These are phyloP conservation scores for Amblyraja radiata DNA, from an alignment of 2,797 vertebrate species.

Conservation along the genomic window DNA sequence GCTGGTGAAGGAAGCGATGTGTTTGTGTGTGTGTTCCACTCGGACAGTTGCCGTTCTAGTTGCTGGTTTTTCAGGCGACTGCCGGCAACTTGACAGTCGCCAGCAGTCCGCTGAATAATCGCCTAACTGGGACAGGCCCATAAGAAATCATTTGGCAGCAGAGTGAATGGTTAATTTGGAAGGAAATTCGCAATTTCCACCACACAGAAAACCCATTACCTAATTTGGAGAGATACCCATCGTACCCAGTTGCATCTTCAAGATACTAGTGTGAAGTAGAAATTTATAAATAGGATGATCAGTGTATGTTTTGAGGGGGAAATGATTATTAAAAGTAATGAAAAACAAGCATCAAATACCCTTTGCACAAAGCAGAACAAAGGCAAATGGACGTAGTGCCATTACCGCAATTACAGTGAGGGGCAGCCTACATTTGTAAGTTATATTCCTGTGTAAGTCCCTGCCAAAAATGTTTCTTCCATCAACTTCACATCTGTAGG, in stretches of 20 bases:
- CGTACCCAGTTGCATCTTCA: neutral
- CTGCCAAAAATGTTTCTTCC: conserved; percentile 7
- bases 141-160: neutral
- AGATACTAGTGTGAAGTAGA: neutral
- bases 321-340: neutral
- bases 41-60: too few species aligned
- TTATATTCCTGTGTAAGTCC: neutral
- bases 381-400: neutral
- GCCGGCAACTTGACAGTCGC: too few species aligned
- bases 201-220: neutral
- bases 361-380: neutral
- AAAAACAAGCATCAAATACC: neutral
- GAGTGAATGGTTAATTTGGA: neutral
- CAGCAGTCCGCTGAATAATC: too few species aligned
- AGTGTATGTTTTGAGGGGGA: neutral
- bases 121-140: too few species aligned
- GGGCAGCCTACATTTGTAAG: neutral
- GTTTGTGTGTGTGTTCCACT: too few species aligned
- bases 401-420: neutral
- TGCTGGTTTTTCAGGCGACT: too few species aligned
- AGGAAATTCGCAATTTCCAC: neutral
- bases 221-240: neutral
- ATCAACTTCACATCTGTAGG: neutral
- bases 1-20: too few species aligned
- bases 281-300: neutral